These are phyloP conservation scores for Pagetopsis macropterus DNA, from an alignment of 2,797 vertebrate genomes.

Conservation along the genomic window DNA sequence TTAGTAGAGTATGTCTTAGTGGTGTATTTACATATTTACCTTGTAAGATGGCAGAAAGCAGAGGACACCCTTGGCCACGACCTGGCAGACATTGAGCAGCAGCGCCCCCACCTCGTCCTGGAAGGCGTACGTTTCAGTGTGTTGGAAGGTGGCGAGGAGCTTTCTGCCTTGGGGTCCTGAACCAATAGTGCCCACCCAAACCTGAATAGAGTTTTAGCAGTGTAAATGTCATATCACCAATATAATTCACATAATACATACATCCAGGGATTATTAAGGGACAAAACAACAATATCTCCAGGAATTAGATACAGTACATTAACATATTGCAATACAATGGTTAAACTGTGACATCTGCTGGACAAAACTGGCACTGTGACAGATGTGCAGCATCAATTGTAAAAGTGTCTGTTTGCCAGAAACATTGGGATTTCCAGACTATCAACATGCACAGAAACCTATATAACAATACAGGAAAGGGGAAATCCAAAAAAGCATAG, in stretches of 20 bases:
- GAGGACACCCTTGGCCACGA: constrained; percentile 88
- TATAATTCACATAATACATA: neutral
- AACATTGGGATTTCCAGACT: no score
- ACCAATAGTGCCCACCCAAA: constrained; percentile 96
- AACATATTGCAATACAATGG: neutral
- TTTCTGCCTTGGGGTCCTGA: constrained; percentile 88
- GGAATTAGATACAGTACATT: neutral
- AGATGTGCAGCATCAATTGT: neutral
- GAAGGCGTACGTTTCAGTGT: constrained; percentile 92
- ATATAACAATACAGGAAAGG: no score
- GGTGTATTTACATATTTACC: constrained; percentile 85
- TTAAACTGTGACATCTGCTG: constrained; percentile 41
- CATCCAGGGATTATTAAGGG: neutral
- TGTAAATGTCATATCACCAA: neutral
- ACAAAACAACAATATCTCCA: neutral
- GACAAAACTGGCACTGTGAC: constrained; percentile 14
- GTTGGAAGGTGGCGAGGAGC: constrained; percentile 92
- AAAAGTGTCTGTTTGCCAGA: neutral
- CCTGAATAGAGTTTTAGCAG: constrained; percentile 75
- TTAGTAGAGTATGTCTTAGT: neutral
- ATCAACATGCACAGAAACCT: no score
- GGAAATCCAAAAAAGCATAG: no score
- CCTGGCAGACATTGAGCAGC: constrained; percentile 89
- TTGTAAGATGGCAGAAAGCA: constrained; percentile 98
- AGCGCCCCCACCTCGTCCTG: constrained; percentile 94